Conservation (phyloP, 1,140 invertebrate species). For the Venustaconcha ellipsiformis region DNA sequence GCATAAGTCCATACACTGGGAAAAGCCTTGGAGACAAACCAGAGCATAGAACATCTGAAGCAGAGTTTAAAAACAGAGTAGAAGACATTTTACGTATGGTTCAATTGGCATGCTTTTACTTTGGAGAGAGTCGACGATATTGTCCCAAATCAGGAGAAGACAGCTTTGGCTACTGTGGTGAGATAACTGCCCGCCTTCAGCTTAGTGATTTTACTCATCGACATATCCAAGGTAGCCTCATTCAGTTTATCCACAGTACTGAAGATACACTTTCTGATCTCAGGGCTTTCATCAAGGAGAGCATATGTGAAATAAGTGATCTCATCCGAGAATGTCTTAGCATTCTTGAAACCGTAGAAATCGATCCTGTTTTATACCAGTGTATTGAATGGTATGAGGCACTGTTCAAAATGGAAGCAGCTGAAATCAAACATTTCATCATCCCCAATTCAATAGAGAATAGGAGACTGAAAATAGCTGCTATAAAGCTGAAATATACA, state of each 20-base stretch:
- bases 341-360: constrained; percentile 9
- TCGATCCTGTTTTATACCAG: constrained; percentile 4
- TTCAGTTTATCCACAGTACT: constrained; percentile 4
- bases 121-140: constrained; percentile 16
- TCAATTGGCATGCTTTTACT: constrained; percentile 22
- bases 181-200: constrained; percentile 31
- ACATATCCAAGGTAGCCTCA: constrained; percentile 5
- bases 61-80: constrained; percentile 4
- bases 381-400: constrained; percentile 17
- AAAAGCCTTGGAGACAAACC: constrained; percentile 17
- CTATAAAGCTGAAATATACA: constrained; percentile 31
- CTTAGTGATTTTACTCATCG: constrained; percentile 27
- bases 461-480: constrained; percentile 26
- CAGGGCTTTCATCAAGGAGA: constrained; percentile 18
- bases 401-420: constrained; percentile 18
- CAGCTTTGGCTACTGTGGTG: constrained; percentile 24
- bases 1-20: constrained; percentile 23
- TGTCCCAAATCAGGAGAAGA: constrained; percentile 17
- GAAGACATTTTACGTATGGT: constrained; percentile 15
- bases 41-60: not conserved
- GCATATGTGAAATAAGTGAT: constrained; percentile 27
- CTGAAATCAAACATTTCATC: constrained; percentile 8
- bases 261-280: not conserved
- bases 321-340: constrained; percentile 35
- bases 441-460: constrained; percentile 10